These are phyloP conservation scores for Anneissia japonica DNA, from an alignment of 35 echinoderm and acorn worm genomes.

Conservation along the genomic window DNA sequence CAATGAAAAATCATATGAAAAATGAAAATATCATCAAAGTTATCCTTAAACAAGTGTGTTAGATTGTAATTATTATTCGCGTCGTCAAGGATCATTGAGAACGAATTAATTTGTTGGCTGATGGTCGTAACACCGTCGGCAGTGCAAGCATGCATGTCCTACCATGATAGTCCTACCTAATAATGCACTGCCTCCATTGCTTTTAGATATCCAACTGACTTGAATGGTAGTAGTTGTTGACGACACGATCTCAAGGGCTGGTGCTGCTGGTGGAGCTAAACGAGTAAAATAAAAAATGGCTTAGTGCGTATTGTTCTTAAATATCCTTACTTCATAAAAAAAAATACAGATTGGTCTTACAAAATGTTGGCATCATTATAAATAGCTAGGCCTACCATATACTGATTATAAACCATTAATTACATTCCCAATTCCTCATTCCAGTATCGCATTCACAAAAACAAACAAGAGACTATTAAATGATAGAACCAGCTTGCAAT, in stretches of 20 bases:
- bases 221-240: constrained; percentile 47
- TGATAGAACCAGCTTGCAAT: no score
- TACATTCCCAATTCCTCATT: constrained; percentile 1
- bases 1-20: neutral
- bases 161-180: constrained; percentile 15
- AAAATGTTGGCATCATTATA: constrained; percentile 5
- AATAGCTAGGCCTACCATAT: constrained; percentile 1
- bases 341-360: constrained; percentile 7
- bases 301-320: neutral
- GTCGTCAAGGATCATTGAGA: no score
- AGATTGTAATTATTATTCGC: no score
- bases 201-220: constrained; percentile 66
- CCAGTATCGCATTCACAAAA: neutral
- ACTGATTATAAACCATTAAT: constrained; percentile 13
- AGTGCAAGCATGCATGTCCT: neutral
- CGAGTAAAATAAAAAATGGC: neutral
- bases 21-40: no score
- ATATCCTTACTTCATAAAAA: neutral
- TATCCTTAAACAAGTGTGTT: no score
- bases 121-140: no score
- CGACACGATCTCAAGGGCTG: constrained; percentile 29
- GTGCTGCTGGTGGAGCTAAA: constrained; percentile 79
- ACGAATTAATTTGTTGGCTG: no score
- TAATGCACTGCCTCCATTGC: constrained; percentile 84
- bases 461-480: neutral